These are phyloP conservation scores for Balaeniceps rex DNA, from an alignment of 2,113 vertebrate species.

Conservation along the genomic window DNA sequence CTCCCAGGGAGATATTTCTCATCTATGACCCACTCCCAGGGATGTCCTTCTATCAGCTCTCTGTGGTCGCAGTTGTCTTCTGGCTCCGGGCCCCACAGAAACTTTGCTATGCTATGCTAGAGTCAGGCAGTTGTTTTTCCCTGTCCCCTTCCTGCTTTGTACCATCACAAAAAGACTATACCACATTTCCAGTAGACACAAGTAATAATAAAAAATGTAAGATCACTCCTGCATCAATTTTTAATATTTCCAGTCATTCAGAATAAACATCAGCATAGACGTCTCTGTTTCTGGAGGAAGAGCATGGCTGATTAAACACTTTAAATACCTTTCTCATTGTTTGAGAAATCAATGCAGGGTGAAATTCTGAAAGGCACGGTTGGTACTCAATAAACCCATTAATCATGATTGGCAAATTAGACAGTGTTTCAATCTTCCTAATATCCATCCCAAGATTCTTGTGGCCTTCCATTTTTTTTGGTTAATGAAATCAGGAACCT, in stretches of 20 bases:
- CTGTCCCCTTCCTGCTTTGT: not conserved
- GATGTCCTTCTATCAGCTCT: not conserved
- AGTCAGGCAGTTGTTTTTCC: not conserved
- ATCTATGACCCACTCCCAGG: not conserved
- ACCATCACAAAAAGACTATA: not conserved
- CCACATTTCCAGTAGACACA: not conserved
- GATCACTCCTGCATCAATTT: not conserved
- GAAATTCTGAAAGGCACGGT: not conserved
- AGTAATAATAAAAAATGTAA: not conserved
- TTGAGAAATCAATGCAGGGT: not conserved
- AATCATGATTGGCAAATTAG: not conserved
- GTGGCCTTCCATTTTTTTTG: not conserved
- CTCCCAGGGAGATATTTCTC: not conserved
- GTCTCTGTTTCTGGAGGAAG: not conserved
- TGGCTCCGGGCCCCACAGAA: not conserved
- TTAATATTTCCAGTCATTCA: not conserved
- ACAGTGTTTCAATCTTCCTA: not conserved
- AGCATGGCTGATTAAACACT: not conserved
- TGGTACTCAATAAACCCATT: not conserved
- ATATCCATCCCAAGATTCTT: not conserved
- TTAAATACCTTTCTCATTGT: not conserved
- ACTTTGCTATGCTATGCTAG: not conserved
- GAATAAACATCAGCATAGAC: not conserved
- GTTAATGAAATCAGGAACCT: not conserved
- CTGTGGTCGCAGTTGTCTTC: not conserved